These are phyloP conservation scores for Pipistrellus pygmaeus DNA, from an alignment of 2,797 vertebrate species.

Conservation along the genomic window DNA sequence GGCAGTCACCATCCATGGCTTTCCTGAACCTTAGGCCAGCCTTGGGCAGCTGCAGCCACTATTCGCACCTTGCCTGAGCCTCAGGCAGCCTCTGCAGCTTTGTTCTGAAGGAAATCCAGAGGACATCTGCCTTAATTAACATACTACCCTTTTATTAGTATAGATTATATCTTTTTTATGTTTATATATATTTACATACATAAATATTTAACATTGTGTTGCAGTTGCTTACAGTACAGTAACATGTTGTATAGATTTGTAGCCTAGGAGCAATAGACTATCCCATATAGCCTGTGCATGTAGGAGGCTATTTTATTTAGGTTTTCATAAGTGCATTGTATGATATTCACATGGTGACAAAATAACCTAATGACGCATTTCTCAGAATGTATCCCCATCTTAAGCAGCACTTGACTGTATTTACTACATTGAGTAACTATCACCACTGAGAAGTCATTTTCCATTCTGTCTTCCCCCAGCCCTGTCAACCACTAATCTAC, in stretches of 20 bases:
- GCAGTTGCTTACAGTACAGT: background rate
- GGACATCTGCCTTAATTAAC: too few species aligned
- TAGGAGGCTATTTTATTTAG: background rate
- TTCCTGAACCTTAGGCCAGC: too few species aligned
- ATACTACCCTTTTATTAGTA: too few species aligned
- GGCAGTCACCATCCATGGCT: too few species aligned
- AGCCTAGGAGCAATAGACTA: background rate
- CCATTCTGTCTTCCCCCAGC: background rate
- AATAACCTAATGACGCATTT: background rate
- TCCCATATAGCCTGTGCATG: background rate
- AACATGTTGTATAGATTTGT: background rate
- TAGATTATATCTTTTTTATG: background rate
- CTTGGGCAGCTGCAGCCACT: too few species aligned
- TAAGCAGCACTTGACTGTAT: background rate
- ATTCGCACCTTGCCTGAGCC: too few species aligned
- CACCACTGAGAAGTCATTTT: background rate
- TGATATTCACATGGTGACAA: background rate
- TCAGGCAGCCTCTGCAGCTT: too few species aligned
- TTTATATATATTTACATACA: background rate
- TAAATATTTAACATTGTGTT: background rate
- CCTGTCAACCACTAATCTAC: background rate
- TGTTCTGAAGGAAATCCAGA: too few species aligned
- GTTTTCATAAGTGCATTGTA: background rate
- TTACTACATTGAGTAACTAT: background rate
- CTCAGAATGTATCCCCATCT: background rate